These are phyloP conservation scores for Rhysida immarginata DNA, from an alignment of 1,140 invertebrate genomes.

Conservation along the genomic window DNA sequence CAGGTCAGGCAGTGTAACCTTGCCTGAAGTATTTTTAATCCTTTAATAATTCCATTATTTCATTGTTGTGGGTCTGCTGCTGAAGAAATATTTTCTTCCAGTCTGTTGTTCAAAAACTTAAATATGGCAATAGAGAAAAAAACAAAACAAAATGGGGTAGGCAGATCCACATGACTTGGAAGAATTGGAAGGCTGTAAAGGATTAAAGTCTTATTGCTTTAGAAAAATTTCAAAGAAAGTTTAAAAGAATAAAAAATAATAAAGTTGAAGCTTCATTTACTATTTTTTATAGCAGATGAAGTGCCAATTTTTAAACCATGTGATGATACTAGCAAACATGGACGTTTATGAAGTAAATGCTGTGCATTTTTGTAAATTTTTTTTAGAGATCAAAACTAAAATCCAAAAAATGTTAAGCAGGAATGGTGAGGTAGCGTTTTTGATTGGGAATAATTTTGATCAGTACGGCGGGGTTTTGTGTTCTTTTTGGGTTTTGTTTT, in stretches of 20 bases:
- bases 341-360: background rate
- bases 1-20: constrained; percentile 9
- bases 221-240: background rate
- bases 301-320: background rate
- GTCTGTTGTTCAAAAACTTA: background rate
- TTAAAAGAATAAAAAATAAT: background rate
- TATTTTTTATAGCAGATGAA: background rate
- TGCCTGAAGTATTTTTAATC: background rate
- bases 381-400: background rate
- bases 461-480: background rate
- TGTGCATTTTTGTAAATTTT: constrained; percentile 9
- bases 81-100: background rate
- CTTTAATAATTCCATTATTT: background rate
- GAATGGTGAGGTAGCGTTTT: background rate
- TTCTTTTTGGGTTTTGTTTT: background rate
- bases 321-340: background rate
- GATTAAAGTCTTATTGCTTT: background rate
- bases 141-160: background rate
- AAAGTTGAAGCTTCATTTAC: background rate
- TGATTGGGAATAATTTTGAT: background rate
- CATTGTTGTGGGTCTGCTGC: background rate
- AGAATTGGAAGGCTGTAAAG: background rate
- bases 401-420: background rate
- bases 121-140: background rate
- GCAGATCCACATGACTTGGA: background rate